Evolutionary conservation across 2,113 vertebrate genomes (phyloP), one percentile per base, ranked within the genome.

Genomic region (Ochotona curzoniae): DNA sequence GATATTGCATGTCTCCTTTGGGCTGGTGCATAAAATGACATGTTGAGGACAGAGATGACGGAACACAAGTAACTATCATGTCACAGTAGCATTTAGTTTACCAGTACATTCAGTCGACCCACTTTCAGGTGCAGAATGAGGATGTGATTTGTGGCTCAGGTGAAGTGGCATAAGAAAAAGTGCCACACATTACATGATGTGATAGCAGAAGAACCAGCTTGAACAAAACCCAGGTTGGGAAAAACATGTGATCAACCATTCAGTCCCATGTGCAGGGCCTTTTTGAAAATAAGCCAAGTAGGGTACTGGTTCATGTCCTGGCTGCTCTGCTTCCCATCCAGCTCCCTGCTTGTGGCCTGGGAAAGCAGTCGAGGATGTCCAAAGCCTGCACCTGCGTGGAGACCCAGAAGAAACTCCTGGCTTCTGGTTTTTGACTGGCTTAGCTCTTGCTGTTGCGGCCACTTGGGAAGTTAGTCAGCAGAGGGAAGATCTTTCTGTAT

Each of bases 121-220:
- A 82, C 92, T 92, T 82, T 95, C 87, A 93, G 94, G 90, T 92
- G 92, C 82, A 89, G 79, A 93, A 82, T 71, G 93, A 97, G 96
- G 96, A 96, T 96, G 94, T 96, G 93, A 94, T 97, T 94, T 97
- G 86, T 83, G 85, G 75, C 61, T 44, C 94, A 96, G 95, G 71
- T 91, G 82, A 95, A 95, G 73, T 57, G 35, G 83, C 67, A 60
- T 71, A 91, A 93, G 63, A 93, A 93, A 47, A 3, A 81, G n/a
- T 26, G 74, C 25, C 66, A 35, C 47, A 26, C 69, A 26, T 83
- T 88, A 95, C 17, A 20, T 15, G 28, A 92, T 13, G 73, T 25
- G 71, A 71, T 51, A 51, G 38, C 66, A 54, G 54, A 60, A 5
- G 12, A 89, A 70, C 38, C 14, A 25, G 61, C 28, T 67, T 73